phyloP scores from a whole-genome alignment of 2,888 invertebrate species.

The Erebia epiphron region DNA sequence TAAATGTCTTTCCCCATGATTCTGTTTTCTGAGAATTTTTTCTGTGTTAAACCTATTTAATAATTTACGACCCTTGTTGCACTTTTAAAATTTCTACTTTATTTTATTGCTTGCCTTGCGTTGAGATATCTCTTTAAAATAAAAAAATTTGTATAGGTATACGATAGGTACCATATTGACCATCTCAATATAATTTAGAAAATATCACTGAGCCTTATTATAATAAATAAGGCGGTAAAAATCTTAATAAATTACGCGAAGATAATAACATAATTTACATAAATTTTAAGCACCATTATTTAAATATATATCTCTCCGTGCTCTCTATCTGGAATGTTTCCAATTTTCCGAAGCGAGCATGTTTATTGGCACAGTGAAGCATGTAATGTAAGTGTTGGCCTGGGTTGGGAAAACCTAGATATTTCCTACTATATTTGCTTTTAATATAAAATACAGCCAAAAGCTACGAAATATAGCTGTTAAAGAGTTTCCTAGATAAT shows the following conservation, averaged over 20 bases:
- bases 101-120: no score
- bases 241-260: neutral
- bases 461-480: conserved; percentile 7
- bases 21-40: no score
- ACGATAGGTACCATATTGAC: no score
- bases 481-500: conserved; percentile 1
- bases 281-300: conserved; percentile 23
- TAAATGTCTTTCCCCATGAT: no score
- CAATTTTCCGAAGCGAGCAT: conserved; percentile 43
- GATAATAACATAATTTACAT: conserved; percentile 18
- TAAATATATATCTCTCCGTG: conserved; percentile 25
- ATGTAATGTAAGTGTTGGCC: conserved; percentile 40
- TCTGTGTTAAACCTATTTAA: no score
- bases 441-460: conserved; percentile 18
- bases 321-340: conserved; percentile 44
- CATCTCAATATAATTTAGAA: no score
- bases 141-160: no score
- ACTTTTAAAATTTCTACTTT: no score
- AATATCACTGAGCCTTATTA: neutral
- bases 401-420: conserved; percentile 21
- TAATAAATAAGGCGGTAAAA: neutral
- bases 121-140: no score
- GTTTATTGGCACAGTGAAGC: conserved; percentile 44
- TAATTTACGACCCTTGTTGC: no score
- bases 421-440: conserved; percentile 23